These are phyloP conservation scores for Onychostoma macrolepis DNA, from an alignment of 2,113 vertebrate genomes.

Conservation along the genomic window DNA sequence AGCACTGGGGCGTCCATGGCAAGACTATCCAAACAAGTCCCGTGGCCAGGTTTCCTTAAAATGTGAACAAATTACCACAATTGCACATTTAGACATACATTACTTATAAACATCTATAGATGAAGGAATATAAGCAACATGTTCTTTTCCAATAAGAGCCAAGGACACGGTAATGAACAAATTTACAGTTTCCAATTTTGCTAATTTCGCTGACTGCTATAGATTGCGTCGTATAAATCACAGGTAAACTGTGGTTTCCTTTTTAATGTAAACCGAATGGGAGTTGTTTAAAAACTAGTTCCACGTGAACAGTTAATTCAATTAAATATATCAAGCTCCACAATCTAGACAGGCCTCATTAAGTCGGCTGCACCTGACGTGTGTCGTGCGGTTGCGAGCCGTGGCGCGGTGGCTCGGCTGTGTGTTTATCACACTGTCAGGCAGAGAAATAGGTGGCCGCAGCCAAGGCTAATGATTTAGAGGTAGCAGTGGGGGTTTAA, in stretches of 20 bases:
- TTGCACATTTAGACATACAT: not conserved
- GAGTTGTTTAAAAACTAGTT: slow-evolving; percentile 25
- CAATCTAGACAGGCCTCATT: slow-evolving; percentile 46
- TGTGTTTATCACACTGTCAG: slow-evolving; percentile 67
- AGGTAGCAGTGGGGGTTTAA: slow-evolving; percentile 62
- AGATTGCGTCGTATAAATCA: slow-evolving; percentile 40
- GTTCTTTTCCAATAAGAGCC: slow-evolving; percentile 44
- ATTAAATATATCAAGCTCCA: slow-evolving; percentile 41
- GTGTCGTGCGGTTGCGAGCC: not conserved
- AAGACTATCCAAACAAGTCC: slow-evolving; percentile 66
- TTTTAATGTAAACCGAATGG: slow-evolving; percentile 31
- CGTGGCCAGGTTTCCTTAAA: slow-evolving; percentile 6
- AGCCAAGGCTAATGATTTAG: slow-evolving; percentile 63
- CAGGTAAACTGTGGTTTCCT: not conserved
- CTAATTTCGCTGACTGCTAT: slow-evolving; percentile 46
- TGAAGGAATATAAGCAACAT: not conserved
- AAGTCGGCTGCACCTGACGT: slow-evolving; percentile 17
- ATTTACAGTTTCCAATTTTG: slow-evolving; percentile 30
- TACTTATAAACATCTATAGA: not conserved
- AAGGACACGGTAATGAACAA: slow-evolving; percentile 51
- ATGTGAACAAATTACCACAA: not conserved
- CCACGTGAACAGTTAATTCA: slow-evolving; percentile 26
- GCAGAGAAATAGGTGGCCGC: slow-evolving; percentile 55
- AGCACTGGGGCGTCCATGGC: slow-evolving; percentile 27
- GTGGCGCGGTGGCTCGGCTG: slow-evolving; percentile 21